These are phyloP conservation scores for Pachycephus smyrnensis DNA, from an alignment of 2,888 invertebrate genomes.

Conservation along the genomic window DNA sequence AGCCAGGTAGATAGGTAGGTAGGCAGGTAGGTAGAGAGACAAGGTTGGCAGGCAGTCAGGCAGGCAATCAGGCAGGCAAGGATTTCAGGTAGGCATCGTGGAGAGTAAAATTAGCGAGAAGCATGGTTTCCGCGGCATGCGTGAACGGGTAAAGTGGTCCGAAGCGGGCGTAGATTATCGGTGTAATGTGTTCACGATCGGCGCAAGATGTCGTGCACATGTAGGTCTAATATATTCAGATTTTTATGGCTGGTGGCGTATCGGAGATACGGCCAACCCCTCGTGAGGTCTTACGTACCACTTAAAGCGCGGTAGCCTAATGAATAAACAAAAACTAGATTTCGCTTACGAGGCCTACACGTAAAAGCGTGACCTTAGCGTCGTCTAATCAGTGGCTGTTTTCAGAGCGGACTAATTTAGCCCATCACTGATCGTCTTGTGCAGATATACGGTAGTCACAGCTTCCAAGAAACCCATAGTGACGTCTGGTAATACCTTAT, in stretches of 20 bases:
- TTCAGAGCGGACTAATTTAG: constrained; percentile 40
- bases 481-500: background rate
- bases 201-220: constrained; percentile 61
- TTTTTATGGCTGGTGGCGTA: constrained; percentile 65
- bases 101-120: background rate
- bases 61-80: background rate
- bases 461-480: background rate
- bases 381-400: constrained; percentile 50
- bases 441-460: background rate
- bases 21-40: background rate
- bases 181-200: constrained; percentile 57
- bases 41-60: background rate
- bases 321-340: constrained; percentile 66
- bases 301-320: constrained; percentile 59
- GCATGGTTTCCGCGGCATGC: constrained; percentile 29
- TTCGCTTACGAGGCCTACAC: constrained; percentile 59
- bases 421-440: background rate
- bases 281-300: constrained; percentile 47
- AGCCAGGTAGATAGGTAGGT: background rate
- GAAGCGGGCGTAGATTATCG: constrained; percentile 52
- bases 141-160: constrained; percentile 43
- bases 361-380: constrained; percentile 65
- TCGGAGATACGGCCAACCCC: constrained; percentile 57
- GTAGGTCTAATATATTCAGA: constrained; percentile 65
- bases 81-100: background rate